These are phyloP conservation scores for Ecdyonurus torrentis DNA, from an alignment of 2,888 invertebrate species.

Conservation along the genomic window DNA sequence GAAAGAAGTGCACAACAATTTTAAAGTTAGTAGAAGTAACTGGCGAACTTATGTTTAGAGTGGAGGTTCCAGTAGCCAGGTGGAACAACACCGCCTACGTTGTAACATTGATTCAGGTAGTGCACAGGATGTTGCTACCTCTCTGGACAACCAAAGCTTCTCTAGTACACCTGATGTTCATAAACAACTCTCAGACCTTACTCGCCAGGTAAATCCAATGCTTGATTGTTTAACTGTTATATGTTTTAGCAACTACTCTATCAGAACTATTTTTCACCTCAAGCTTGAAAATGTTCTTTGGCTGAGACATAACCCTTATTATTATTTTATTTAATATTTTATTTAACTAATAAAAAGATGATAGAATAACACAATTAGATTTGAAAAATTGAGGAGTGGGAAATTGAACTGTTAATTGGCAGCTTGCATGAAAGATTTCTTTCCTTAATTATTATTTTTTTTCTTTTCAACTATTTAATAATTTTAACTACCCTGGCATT, in stretches of 20 bases:
- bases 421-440: too few relatives aligned
- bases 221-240: too few relatives aligned
- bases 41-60: background rate
- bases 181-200: conserved; percentile 3
- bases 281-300: too few relatives aligned
- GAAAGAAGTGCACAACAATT: conserved; percentile 39
- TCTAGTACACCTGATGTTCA: conserved; percentile 1
- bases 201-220: background rate
- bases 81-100: conserved; percentile 54
- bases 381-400: too few relatives aligned
- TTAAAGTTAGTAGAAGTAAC: too few relatives aligned
- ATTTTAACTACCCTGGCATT: too few relatives aligned
- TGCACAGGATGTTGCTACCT: conserved; percentile 20
- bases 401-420: background rate
- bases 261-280: too few relatives aligned
- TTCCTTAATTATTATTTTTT: too few relatives aligned
- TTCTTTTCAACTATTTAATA: too few relatives aligned
- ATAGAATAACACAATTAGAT: too few relatives aligned
- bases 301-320: too few relatives aligned
- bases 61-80: conserved; percentile 18
- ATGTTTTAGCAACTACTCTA: too few relatives aligned
- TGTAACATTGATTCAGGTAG: conserved; percentile 38
- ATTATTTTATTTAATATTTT: background rate
- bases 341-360: background rate
- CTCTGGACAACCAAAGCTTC: background rate